A percentile compares a stretch with the other conserved stretches of the same genome.
Evolutionary conservation across 2,113 vertebrate genomes (phyloP).

Genomic region (Axis porcinus): DNA sequence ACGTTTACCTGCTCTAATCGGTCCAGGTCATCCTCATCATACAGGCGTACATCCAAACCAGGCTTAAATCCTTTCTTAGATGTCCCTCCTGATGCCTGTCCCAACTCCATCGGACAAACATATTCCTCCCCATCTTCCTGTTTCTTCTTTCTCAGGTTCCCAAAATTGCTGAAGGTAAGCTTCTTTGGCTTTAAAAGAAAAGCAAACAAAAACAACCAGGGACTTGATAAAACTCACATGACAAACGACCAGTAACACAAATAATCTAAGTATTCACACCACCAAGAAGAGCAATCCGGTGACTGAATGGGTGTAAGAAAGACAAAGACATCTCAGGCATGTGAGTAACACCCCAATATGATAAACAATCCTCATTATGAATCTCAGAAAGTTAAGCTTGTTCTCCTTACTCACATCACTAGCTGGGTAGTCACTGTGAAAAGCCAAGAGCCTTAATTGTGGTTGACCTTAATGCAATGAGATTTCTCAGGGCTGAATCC

Average conservation of each 20-base stretch:
- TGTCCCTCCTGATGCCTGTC: slow-evolving; percentile 86
- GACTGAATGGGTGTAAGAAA: not conserved
- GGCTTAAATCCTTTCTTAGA: slow-evolving; percentile 89
- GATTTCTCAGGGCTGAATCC: not conserved
- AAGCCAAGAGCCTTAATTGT: not conserved
- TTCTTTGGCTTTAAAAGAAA: slow-evolving; percentile 89
- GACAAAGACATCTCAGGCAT: not conserved
- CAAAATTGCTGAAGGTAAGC: slow-evolving; percentile 92
- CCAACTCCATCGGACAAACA: slow-evolving; percentile 97
- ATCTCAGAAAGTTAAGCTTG: not conserved
- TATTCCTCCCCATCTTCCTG: slow-evolving; percentile 96
- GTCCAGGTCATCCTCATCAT: slow-evolving; percentile 94
- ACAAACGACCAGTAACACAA: not conserved
- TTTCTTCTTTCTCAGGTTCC: slow-evolving; percentile 92
- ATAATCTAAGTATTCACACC: not conserved
- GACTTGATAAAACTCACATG: not conserved
- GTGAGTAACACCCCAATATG: not conserved
- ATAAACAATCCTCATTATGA: not conserved
- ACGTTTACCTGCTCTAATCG: slow-evolving; percentile 89
- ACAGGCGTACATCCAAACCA: slow-evolving; percentile 88
- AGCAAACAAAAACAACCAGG: not conserved
- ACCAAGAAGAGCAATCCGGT: not conserved
- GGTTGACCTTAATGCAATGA: not conserved
- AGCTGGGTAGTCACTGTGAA: not conserved
- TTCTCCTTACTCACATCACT: not conserved